These are phyloP conservation scores for silkworm (Bombyx mori) DNA, from an alignment of 1,140 invertebrate genomes.

Conservation along the genomic window ASM3026992v2 NC_085111.1:4459001-4459500, in stretches of 20 bases:
- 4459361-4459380: constrained; percentile 32
- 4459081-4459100: no score
- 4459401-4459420: constrained; percentile 35
- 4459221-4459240: constrained; percentile 12
- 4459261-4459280: constrained; percentile 25
- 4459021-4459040: no score
- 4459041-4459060: no score
- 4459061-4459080: no score
- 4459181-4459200: no score
- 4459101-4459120: no score
- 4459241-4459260: no score
- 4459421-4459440: constrained; percentile 28
- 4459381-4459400: constrained; percentile 35
- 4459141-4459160: no score
- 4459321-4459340: constrained; percentile 22
- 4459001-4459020: no score
- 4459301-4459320: constrained; percentile 15
- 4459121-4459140: no score
- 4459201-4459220: constrained; percentile 11
- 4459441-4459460: constrained; percentile 15
- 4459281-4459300: not conserved
- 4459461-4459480: constrained; percentile 9
- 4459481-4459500: constrained; percentile 9
- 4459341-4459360: constrained; percentile 32
- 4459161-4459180: no score